These are phyloP conservation scores for Furcifer pardalis DNA, from an alignment of 2,797 vertebrate species.

Conservation along the genomic window DNA sequence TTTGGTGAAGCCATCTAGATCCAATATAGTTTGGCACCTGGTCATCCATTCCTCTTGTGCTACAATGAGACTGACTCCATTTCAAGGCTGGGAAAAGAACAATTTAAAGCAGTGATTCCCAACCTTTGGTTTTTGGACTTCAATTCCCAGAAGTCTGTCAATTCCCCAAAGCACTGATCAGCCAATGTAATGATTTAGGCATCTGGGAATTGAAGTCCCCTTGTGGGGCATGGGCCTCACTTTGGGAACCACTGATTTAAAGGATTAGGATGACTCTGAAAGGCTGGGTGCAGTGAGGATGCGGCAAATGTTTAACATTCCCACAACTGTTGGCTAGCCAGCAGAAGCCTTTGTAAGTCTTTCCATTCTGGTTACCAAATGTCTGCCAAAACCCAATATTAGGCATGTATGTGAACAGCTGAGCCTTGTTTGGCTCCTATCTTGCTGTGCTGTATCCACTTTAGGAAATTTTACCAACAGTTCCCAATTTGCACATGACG, in stretches of 20 bases:
- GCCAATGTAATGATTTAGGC: no score
- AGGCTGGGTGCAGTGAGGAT: slow-evolving; percentile 15
- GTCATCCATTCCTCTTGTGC: slow-evolving; percentile 30
- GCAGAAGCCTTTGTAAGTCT: slow-evolving; percentile 34
- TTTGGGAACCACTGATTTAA: slow-evolving; percentile 30
- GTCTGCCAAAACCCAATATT: slow-evolving; percentile 36
- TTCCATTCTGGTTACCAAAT: slow-evolving; percentile 38
- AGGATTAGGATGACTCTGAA: slow-evolving; percentile 3
- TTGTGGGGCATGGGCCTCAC: no score
- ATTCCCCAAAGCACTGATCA: no score
- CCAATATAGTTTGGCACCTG: not conserved
- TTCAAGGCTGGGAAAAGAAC: not conserved
- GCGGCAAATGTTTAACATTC: slow-evolving; percentile 42
- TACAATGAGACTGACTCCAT: slow-evolving; percentile 54
- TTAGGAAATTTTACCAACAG: slow-evolving; percentile 19
- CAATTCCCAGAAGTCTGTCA: no score
- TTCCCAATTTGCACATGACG: not conserved
- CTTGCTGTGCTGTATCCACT: slow-evolving; percentile 17
- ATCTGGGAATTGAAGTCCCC: no score
- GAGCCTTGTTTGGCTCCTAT: not conserved
- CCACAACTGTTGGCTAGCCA: slow-evolving; percentile 22
- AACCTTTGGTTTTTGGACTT: no score
- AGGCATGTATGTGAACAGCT: slow-evolving; percentile 51
- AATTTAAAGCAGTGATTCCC: no score
- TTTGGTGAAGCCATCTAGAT: not conserved